phyloP scores from a whole-genome alignment of 1,140 invertebrate genomes.

The Battus philenor region DNA sequence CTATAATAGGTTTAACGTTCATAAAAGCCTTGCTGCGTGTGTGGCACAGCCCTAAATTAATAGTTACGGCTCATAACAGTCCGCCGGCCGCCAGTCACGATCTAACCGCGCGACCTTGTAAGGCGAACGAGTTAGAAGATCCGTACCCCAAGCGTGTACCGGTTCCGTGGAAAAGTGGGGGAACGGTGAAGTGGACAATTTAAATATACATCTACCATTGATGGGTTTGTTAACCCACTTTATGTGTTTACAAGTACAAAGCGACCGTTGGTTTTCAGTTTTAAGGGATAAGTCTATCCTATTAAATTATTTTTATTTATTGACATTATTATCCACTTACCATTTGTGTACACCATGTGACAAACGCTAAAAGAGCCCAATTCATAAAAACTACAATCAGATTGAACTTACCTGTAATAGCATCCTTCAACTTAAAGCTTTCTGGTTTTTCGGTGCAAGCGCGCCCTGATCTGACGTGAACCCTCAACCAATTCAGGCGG shows the following conservation, averaged over 20 bases:
- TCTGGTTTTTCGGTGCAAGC: background rate
- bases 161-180: constrained; percentile 24
- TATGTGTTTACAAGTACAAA: background rate
- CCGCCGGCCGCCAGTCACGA: constrained; percentile 17
- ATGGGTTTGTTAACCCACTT: constrained; percentile 17
- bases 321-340: no score
- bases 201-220: constrained; percentile 15
- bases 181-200: constrained; percentile 17
- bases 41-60: constrained; percentile 5
- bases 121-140: constrained; percentile 19
- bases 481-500: no score
- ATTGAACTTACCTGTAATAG: no score
- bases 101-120: constrained; percentile 26
- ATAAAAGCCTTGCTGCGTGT: background rate
- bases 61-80: constrained; percentile 9
- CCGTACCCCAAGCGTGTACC: constrained; percentile 19
- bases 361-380: no score
- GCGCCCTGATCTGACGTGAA: no score
- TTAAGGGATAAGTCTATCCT: background rate
- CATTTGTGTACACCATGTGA: background rate
- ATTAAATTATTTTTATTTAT: no score
- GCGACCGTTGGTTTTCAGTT: background rate
- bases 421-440: no score
- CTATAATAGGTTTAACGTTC: no score
- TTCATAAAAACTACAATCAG: no score